Evolutionary conservation across 2,888 invertebrate genomes (phyloP), one percentile per base, ranked within the genome.

Genomic region (Andrena hattorfiana): DNA sequence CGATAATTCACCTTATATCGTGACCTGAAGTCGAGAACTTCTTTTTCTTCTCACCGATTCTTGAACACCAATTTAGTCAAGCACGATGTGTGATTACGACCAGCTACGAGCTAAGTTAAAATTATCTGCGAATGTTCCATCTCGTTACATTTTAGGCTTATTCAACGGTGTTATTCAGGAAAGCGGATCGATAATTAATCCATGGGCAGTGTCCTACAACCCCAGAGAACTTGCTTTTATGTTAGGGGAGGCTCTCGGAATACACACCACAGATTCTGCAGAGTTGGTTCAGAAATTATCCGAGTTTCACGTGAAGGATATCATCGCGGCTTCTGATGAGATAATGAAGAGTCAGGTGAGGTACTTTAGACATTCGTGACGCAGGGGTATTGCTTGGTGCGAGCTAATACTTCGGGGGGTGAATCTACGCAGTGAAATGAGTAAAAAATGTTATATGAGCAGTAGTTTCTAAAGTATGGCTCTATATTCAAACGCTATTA

Each of bases 171-270:
- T 85, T 6, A 93, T 94, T 51, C 83, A 87, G 56, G 89, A 93
- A 74, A 93, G 93, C 78, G 94, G 94, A n/a, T 87, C 92, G 2
- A 78, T 85, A 2, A 63, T 89, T 0, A 87, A 83, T 74, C 81
- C 91, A 20, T 93, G 91, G 91, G 88, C 92, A 10, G 79, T 91
- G 8, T 77, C 84, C 2, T 89, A 91, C 42, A 84, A 85, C 68
- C 89, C 93, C 0, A 90, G 81, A 70, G 90, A 92, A 20, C 62
- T 73, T 4, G 92, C 93, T 3, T 93, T 94, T 73, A 89, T 86
- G 77, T 84, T 94, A n/a, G 94, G 92, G 0, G 90, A 93, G 67
- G 75, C 77, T 20, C 85, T 93, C 42, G 93, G 92, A 8, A 91
- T 94, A 26, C 83, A 90, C n/a, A 91, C 92, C 0, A 87, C 87